A percentile compares a stretch with the other conserved stretches of the same genome.
Conservation (phyloP, 2,888 invertebrate genomes). For the Clitarchus hookeri region DNA sequence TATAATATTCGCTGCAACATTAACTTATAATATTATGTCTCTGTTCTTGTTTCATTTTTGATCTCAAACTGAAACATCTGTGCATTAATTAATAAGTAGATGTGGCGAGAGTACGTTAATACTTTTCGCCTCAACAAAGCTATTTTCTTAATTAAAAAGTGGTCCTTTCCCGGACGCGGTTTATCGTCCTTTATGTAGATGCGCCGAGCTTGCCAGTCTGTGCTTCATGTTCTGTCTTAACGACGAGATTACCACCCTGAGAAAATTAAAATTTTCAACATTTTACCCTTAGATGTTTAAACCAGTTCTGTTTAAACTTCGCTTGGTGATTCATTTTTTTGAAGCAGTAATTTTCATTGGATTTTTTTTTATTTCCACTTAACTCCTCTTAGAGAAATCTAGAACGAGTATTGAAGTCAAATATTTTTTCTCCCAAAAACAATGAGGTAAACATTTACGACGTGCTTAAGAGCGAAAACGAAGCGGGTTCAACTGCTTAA, state of each 20-base stretch:
- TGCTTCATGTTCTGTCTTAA: not conserved
- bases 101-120: not conserved
- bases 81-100: not conserved
- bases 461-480: too few species aligned
- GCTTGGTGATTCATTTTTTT: slow-evolving; percentile 4
- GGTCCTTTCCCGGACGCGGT: not conserved
- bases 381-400: not conserved
- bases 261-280: not conserved
- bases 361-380: not conserved
- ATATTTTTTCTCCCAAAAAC: too few species aligned
- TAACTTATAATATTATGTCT: not conserved
- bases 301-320: not conserved
- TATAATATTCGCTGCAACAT: too few species aligned
- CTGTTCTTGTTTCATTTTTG: not conserved
- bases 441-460: too few species aligned
- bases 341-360: not conserved
- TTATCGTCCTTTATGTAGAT: not conserved
- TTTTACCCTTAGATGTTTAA: not conserved
- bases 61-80: not conserved
- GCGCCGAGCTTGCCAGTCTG: not conserved
- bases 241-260: not conserved
- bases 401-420: too few species aligned
- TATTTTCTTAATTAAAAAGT: not conserved
- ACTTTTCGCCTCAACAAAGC: not conserved
- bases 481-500: too few species aligned